phyloP scores from a whole-genome alignment of 2,113 vertebrate species.

The Dissostichus mawsoni region DNA sequence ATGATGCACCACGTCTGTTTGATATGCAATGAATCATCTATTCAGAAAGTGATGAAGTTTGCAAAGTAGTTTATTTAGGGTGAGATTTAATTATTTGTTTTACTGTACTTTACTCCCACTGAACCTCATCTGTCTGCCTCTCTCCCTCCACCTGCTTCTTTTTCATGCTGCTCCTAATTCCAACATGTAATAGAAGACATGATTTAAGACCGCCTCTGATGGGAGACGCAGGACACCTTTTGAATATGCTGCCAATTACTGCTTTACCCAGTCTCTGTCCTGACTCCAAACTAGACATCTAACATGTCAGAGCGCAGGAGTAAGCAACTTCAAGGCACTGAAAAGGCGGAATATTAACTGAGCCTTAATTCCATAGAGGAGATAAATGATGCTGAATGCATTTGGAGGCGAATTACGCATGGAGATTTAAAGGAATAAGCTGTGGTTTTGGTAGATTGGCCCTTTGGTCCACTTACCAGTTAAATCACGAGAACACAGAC shows the following conservation, averaged over 20 bases:
- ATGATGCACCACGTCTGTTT: conserved; percentile 51
- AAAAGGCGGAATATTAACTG: conserved; percentile 46
- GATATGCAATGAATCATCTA: conserved; percentile 44
- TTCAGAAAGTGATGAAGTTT: conserved; percentile 53
- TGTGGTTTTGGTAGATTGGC: conserved; percentile 11
- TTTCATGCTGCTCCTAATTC: conserved; percentile 46
- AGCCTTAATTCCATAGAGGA: conserved; percentile 36
- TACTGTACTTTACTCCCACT: not conserved
- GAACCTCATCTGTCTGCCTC: not conserved
- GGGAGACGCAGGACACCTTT: conserved; percentile 58
- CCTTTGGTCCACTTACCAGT: conserved; percentile 29
- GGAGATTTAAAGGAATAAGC: conserved; percentile 45
- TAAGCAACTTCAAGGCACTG: conserved; percentile 29
- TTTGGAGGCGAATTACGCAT: conserved; percentile 24
- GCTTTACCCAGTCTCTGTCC: conserved; percentile 53
- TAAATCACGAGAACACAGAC: conserved; percentile 42
- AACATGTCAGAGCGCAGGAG: conserved; percentile 33
- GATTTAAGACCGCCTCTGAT: conserved; percentile 48
- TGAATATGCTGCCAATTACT: conserved; percentile 67
- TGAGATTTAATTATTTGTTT: conserved; percentile 41
- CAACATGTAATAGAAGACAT: conserved; percentile 44
- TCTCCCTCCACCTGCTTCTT: conserved; percentile 16
- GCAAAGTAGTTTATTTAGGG: conserved; percentile 63
- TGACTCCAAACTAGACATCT: conserved; percentile 62
- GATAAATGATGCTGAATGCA: conserved; percentile 36